Evolutionary conservation across 1,140 invertebrate genomes (phyloP).

Genomic region (Trichonephila inaurata): DNA sequence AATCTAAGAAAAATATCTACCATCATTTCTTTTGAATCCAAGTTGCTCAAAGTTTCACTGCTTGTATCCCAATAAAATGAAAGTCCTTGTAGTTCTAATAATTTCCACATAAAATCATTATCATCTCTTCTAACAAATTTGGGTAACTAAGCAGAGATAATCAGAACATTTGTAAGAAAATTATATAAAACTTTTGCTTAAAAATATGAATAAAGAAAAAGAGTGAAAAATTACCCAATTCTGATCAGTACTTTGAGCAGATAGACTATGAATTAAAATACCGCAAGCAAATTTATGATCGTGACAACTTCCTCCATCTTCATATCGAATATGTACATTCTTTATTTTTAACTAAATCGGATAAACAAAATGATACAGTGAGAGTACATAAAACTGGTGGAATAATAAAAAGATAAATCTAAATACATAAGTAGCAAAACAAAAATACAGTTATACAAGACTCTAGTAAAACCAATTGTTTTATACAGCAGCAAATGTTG

Average conservation of each 20-base stretch:
- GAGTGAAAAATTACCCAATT: conserved; percentile 81
- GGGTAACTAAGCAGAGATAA: conserved; percentile 79
- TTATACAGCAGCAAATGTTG: no score
- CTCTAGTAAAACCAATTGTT: no score
- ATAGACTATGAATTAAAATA: conserved; percentile 82
- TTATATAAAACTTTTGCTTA: neutral
- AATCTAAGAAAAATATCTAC: conserved; percentile 81
- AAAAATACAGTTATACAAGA: no score
- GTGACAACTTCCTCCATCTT: conserved; percentile 82
- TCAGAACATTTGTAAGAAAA: conserved; percentile 4
- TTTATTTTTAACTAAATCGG: conserved; percentile 83
- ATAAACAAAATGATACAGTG: neutral
- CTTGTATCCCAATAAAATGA: conserved; percentile 94
- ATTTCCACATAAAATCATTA: conserved; percentile 86
- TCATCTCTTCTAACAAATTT: conserved; percentile 82
- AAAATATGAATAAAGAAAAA: neutral
- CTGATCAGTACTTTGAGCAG: conserved; percentile 83
- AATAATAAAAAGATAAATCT: no score
- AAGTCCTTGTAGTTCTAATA: conserved; percentile 92
- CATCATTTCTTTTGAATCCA: conserved; percentile 84
- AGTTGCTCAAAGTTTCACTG: conserved; percentile 86
- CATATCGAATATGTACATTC: conserved; percentile 84
- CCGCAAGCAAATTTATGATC: conserved; percentile 83
- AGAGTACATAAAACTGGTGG: no score
- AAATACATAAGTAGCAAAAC: no score